Evolutionary conservation across 2,888 invertebrate species (phyloP).

Genomic region (Lissonota sp.): DNA sequence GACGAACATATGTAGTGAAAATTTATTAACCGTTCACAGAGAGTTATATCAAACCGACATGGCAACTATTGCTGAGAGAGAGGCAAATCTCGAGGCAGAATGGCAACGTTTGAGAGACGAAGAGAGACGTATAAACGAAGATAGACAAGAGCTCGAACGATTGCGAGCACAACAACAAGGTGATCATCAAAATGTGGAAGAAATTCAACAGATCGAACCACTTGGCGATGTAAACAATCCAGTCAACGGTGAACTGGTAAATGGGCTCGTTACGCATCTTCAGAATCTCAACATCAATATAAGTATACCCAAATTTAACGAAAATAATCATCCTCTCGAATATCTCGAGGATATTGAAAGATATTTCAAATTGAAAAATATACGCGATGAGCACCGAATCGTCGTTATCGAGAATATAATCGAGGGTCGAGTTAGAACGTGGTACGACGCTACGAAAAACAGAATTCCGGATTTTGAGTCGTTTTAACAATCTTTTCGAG

Average conservation of each 20-base stretch:
- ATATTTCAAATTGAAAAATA: constrained; percentile 45
- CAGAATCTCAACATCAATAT: background rate
- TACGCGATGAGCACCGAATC: background rate
- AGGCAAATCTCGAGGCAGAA: no score
- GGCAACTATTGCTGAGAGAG: no score
- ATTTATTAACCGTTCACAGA: no score
- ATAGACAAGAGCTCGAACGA: no score
- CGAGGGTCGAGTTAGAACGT: background rate
- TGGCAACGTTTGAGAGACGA: no score
- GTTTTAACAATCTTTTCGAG: constrained; percentile 9
- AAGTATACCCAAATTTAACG: background rate
- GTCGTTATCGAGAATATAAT: background rate
- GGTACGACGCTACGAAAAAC: constrained; percentile 5
- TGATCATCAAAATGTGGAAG: no score
- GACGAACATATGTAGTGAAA: no score
- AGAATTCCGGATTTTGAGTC: background rate
- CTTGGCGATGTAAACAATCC: no score
- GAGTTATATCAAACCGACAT: no score
- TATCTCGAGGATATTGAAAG: constrained; percentile 54
- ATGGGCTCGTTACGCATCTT: background rate
- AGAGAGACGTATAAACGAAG: no score
- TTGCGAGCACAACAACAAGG: no score
- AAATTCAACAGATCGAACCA: no score
- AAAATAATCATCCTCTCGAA: background rate
- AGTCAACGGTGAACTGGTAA: background rate